Base-by-base conservation (phyloP, 92 coral and sea anemone genomes). In the Epizoanthus scotinus region DNA sequence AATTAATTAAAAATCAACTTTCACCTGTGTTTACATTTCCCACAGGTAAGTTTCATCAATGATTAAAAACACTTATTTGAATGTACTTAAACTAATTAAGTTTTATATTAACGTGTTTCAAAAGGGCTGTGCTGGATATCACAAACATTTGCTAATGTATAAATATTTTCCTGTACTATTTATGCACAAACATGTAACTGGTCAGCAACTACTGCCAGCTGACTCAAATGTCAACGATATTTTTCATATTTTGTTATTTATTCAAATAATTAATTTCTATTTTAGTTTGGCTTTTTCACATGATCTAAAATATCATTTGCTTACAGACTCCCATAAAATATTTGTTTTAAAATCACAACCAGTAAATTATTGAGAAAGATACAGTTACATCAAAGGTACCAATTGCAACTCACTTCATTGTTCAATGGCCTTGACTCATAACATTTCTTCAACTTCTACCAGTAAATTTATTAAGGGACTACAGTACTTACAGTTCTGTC, bases 21-120 rank as follows among this genome's bases (percentile, higher is more conserved):
- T 36, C 25, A 58, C 42, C 54, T 10, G 81, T 75, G 81, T 75
- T 75, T 75, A 75, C 81, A 57, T 59, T 75, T 0, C n/a, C 18
- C 81, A 75, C 81, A 75, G 14, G 81, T 75, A 75, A 58, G 81
- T 59, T 50, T 34, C 56, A 21, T 75, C 81, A 34, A 27, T 75
- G 34, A 57, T 34, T 75, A 20, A 59, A 75, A 59, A 75, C 24
- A 27, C 24, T 38, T 59, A 58, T 75, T 75, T 75, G 14, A 19
- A 59, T 75, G 81, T 59, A 75, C 60, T 75, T 58, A 75, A 59
- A 58, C 67, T 75, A 75, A 75, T 75, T 75, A 75, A 59, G 22
- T 64, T 20, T 75, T 75, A 67, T 75, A 68, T 59, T 2, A 17
- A 55, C 34, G 21, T 49, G 40, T 59, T 40, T 36, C 9, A 59